Conservation (phyloP, 2,888 invertebrate genomes). For the Acrocyrtus sp. region DNA sequence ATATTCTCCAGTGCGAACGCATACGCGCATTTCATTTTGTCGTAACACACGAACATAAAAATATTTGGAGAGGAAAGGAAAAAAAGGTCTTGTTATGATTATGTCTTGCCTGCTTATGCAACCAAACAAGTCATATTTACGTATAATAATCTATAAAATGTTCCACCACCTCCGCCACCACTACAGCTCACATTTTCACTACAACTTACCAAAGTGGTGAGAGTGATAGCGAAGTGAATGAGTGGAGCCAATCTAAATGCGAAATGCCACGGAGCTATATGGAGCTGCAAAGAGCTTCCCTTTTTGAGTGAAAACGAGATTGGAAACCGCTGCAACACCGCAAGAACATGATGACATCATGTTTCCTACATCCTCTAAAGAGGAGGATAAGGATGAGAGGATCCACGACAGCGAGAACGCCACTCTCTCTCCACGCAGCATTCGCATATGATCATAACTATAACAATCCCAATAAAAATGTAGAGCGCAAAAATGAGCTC, state of each 20-base stretch:
- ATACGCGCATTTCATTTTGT: not conserved
- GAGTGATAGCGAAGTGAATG: not conserved
- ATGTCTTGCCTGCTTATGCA: not conserved
- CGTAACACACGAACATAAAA: slow-evolving; percentile 19
- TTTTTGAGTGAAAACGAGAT: too few species aligned
- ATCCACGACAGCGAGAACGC: too few species aligned
- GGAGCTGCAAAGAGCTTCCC: too few species aligned
- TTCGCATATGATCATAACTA: slow-evolving; percentile 3
- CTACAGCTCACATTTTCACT: not conserved
- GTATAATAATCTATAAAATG: not conserved
- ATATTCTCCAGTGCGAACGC: slow-evolving; percentile 9
- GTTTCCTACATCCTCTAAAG: not conserved
- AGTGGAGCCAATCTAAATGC: not conserved
- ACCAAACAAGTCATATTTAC: not conserved
- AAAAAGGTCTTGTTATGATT: not conserved
- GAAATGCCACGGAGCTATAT: too few species aligned
- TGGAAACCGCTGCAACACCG: slow-evolving; percentile 32
- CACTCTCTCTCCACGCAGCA: not conserved
- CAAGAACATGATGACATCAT: slow-evolving; percentile 42
- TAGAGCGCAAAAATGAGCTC: slow-evolving; percentile 19
- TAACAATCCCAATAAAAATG: slow-evolving; percentile 37
- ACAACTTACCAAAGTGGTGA: not conserved
- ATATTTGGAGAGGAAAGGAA: slow-evolving; percentile 1
- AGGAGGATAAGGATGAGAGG: not conserved
- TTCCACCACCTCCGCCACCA: not conserved